Conservation (phyloP, 2,888 invertebrate genomes). For the Celastrina argiolus region DNA sequence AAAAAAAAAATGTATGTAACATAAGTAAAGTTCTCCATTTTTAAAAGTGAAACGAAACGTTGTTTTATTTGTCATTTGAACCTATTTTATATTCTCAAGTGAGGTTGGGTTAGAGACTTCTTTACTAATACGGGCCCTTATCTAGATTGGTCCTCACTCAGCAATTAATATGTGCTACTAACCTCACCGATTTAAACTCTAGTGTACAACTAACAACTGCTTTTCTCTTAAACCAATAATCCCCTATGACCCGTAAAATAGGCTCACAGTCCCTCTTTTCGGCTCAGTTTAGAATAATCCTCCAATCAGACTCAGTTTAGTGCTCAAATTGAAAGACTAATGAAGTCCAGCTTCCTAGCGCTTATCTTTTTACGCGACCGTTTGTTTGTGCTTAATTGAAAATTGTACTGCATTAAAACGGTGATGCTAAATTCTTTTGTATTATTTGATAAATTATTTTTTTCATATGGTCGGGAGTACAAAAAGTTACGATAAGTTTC, state of each 20-base stretch:
- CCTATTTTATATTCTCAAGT: no score
- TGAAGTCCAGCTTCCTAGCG: constrained; percentile 15
- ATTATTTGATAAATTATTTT: background rate
- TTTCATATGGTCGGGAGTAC: no score
- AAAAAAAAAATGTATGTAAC: no score
- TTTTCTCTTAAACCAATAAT: background rate
- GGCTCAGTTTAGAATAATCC: constrained; percentile 7
- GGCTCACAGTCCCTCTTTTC: background rate
- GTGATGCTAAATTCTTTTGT: background rate
- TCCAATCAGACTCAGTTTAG: constrained; percentile 12
- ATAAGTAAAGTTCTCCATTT: no score
- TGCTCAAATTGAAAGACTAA: constrained; percentile 11
- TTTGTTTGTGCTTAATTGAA: background rate
- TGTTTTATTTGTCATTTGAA: no score
- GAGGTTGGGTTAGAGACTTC: no score
- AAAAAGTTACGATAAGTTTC: no score
- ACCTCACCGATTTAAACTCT: no score
- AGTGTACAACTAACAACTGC: background rate
- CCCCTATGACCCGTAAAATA: background rate
- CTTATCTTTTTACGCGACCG: constrained; percentile 4
- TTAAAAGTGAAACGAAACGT: no score
- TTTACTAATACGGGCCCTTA: no score
- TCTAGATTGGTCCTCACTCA: no score
- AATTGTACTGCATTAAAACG: background rate
- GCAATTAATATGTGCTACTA: no score